These are phyloP conservation scores for Scrobipalpa atriplicella DNA, from an alignment of 2,888 invertebrate species.

Conservation along the genomic window DNA sequence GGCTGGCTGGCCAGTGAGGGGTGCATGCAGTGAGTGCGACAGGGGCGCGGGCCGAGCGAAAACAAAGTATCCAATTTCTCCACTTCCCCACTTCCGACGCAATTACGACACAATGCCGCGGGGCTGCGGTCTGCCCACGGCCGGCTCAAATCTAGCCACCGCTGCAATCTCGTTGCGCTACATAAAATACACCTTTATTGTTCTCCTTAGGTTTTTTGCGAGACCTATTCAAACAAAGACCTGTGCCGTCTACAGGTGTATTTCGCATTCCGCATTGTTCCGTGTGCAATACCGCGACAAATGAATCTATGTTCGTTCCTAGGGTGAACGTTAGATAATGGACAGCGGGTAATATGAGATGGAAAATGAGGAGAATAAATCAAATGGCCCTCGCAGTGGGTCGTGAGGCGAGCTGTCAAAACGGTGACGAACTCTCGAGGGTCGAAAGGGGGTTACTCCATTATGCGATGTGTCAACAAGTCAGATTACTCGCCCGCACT, in stretches of 20 bases:
- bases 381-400: constrained; percentile 35
- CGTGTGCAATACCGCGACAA: constrained; percentile 35
- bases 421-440: constrained; percentile 36
- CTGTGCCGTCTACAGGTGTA: constrained; percentile 40
- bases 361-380: constrained; percentile 33
- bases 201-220: constrained; percentile 65
- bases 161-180: constrained; percentile 74
- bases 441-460: constrained; percentile 44
- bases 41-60: constrained; percentile 56
- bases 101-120: constrained; percentile 72
- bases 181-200: constrained; percentile 71
- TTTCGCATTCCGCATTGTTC: constrained; percentile 28
- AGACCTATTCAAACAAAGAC: constrained; percentile 65
- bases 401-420: constrained; percentile 38
- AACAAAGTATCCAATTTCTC: constrained; percentile 77
- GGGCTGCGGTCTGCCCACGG: constrained; percentile 68
- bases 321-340: constrained; percentile 36
- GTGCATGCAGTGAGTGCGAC: constrained; percentile 41
- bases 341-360: constrained; percentile 37
- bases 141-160: constrained; percentile 66
- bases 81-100: constrained; percentile 77
- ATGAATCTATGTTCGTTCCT: constrained; percentile 31
- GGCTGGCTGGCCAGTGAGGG: constrained; percentile 40
- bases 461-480: constrained; percentile 56
- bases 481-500: constrained; percentile 52